phyloP scores from a whole-genome alignment of 2,113 vertebrate species.

The Myrmecophaga tridactyla region DNA sequence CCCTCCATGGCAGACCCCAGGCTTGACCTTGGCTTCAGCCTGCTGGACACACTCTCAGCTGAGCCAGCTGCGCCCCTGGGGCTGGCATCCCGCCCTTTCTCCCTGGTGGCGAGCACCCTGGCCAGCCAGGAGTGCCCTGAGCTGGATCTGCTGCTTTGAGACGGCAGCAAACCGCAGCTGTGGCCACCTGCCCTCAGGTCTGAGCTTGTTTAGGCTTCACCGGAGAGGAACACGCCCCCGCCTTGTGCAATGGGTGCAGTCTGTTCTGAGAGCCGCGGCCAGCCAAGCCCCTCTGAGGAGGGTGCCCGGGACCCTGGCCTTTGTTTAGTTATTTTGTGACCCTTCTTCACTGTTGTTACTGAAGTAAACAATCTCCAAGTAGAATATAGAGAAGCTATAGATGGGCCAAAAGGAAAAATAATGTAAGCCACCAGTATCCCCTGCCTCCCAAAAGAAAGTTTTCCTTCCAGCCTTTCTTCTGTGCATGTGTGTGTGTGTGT shows the following conservation, averaged over 20 bases:
- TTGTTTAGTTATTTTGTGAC: not conserved
- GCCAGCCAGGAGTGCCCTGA: not conserved
- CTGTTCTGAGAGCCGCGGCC: not conserved
- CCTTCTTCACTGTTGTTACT: not conserved
- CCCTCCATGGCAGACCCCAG: not conserved
- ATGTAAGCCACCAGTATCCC: not conserved
- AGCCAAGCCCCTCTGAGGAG: not conserved
- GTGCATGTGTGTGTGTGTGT: too few relatives aligned
- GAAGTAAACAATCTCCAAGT: not conserved
- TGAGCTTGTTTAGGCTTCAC: slow-evolving; percentile 25
- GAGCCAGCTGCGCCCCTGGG: not conserved
- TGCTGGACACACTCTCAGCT: not conserved
- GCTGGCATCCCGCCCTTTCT: not conserved
- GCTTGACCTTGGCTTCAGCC: not conserved
- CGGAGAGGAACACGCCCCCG: not conserved
- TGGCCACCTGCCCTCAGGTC: slow-evolving; percentile 37
- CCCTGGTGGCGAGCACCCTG: accelerated
- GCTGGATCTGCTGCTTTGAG: not conserved
- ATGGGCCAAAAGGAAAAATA: not conserved
- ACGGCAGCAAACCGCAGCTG: not conserved
- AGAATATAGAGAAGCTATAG: not conserved
- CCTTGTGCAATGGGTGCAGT: not conserved
- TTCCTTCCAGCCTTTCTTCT: not conserved
- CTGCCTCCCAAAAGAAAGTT: not conserved
- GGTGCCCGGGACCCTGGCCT: not conserved